Evolutionary conservation across 1,140 invertebrate species (phyloP).

Genomic region (Aricia agestis): DNA sequence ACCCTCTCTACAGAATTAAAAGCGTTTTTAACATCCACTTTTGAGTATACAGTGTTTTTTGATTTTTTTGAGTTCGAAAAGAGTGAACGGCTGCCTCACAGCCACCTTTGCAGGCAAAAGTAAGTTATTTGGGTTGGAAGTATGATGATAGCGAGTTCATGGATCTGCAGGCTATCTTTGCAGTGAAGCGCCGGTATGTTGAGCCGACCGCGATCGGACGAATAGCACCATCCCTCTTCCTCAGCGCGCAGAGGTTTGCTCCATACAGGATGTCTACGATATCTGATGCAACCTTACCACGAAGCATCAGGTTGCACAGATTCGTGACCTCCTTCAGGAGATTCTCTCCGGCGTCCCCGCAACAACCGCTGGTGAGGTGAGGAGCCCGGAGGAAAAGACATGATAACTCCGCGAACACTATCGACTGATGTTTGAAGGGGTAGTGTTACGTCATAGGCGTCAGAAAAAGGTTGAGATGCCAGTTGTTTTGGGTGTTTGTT

Average conservation of each 20-base stretch:
- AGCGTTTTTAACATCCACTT: constrained; percentile 9
- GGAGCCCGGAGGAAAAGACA: too few relatives aligned
- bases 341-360: constrained; percentile 16
- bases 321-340: constrained; percentile 20
- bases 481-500: too few relatives aligned
- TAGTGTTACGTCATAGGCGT: neutral
- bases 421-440: too few relatives aligned
- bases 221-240: constrained; percentile 31
- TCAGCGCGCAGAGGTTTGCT: constrained; percentile 26
- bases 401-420: too few relatives aligned
- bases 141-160: neutral
- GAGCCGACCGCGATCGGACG: constrained; percentile 28
- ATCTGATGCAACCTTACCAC: constrained; percentile 18
- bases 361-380: constrained; percentile 18
- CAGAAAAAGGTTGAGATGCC: too few relatives aligned
- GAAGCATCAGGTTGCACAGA: constrained; percentile 28
- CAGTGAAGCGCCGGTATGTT: constrained; percentile 12
- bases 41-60: too few relatives aligned
- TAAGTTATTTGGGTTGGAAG: too few relatives aligned
- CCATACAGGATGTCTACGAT: constrained; percentile 26
- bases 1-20: constrained; percentile 14
- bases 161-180: constrained; percentile 12
- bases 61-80: too few relatives aligned
- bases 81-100: too few relatives aligned
- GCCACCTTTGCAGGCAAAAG: too few relatives aligned